Conservation (phyloP, 2,113 vertebrate species). For the Myotis davidii region DNA sequence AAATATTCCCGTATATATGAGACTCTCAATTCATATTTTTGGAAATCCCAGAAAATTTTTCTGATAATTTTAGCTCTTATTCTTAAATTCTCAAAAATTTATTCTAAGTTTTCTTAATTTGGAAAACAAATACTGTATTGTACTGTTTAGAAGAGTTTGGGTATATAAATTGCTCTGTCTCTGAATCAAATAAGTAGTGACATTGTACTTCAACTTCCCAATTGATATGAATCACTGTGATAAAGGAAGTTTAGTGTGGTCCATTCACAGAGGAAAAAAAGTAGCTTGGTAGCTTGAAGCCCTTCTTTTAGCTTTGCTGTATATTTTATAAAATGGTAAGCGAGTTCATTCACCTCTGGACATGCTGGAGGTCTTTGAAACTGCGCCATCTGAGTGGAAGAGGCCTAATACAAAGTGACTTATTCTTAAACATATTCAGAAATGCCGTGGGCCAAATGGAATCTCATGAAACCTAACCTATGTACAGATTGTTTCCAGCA, state of each 20-base stretch:
- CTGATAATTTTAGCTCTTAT: background rate
- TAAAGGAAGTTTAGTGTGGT: slow-evolving; percentile 58
- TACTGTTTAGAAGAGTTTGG: background rate
- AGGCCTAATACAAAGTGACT: slow-evolving; percentile 51
- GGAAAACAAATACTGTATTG: background rate
- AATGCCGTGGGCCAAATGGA: slow-evolving; percentile 46
- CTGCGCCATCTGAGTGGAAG: background rate
- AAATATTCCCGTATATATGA: background rate
- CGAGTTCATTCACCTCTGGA: slow-evolving; percentile 34
- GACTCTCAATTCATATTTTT: background rate
- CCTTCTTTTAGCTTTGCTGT: background rate
- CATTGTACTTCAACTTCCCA: slow-evolving; percentile 12
- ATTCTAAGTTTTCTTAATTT: slow-evolving; percentile 35
- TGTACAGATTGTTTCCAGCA: slow-evolving; percentile 54
- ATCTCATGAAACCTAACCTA: slow-evolving; percentile 66
- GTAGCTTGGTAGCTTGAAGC: slow-evolving; percentile 29
- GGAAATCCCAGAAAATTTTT: background rate
- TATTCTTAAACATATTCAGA: slow-evolving; percentile 65
- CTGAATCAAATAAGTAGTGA: slow-evolving; percentile 35
- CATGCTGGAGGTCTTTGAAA: slow-evolving; percentile 41
- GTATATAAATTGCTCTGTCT: background rate
- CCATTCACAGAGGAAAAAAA: slow-evolving; percentile 38
- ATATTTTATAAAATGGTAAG: slow-evolving; percentile 50
- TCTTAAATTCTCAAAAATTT: slow-evolving; percentile 54
- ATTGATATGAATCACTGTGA: background rate